These are phyloP conservation scores for Petrocephalus schoutedeni DNA, from an alignment of 2,797 vertebrate species.

Conservation along the genomic window DNA sequence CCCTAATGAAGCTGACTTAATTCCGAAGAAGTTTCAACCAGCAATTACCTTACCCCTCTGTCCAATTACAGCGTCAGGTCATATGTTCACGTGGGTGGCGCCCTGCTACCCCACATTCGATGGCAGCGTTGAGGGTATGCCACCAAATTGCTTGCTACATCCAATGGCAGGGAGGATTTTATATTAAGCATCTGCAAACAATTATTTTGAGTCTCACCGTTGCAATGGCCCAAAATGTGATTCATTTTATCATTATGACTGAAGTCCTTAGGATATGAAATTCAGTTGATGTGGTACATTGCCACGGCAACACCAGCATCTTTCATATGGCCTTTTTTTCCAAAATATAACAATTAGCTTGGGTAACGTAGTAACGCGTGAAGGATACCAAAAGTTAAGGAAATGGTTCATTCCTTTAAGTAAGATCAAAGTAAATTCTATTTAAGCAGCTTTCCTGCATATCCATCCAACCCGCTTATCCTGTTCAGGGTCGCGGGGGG, in stretches of 20 bases:
- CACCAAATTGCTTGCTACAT: neutral
- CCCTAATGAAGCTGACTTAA: neutral
- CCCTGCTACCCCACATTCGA: neutral
- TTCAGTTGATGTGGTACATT: neutral
- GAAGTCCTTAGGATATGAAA: neutral
- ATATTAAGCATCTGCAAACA: neutral
- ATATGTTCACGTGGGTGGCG: neutral
- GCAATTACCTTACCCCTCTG: neutral
- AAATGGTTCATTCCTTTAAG: neutral
- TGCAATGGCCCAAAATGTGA: neutral
- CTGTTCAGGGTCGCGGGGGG: no score
- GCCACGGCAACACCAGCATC: neutral
- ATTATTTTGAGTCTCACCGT: neutral
- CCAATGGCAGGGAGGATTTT: neutral
- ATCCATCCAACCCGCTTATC: no score
- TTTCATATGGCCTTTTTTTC: no score
- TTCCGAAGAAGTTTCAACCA: neutral
- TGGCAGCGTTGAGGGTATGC: neutral
- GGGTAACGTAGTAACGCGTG: neutral
- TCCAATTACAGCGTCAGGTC: neutral
- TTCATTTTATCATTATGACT: constrained; percentile 3
- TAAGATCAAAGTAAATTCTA: neutral
- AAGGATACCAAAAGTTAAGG: neutral
- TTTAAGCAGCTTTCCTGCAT: neutral
- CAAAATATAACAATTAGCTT: neutral